Conservation (phyloP, 2,888 invertebrate species). For the Pachliopta kotzebuea region DNA sequence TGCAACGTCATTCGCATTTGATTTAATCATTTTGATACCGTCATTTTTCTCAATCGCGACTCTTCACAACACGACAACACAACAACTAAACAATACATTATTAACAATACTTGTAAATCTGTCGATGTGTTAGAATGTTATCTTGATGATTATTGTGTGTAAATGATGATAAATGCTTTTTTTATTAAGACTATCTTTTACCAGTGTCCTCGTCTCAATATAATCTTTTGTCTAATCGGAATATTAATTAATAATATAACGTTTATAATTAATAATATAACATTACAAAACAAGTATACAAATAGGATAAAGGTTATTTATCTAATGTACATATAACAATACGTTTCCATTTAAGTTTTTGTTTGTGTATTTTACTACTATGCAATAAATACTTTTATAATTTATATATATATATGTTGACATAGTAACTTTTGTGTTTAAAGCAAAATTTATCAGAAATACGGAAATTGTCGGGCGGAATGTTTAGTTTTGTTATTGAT, state of each 20-base stretch:
- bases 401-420: neutral
- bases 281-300: no score
- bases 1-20: conserved; percentile 34
- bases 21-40: conserved; percentile 43
- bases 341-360: neutral
- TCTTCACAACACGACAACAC: no score
- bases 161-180: conserved; percentile 27
- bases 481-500: conserved; percentile 81
- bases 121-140: conserved; percentile 27
- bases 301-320: no score
- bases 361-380: neutral
- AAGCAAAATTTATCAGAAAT: conserved; percentile 62
- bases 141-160: conserved; percentile 24
- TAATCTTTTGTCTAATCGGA: neutral
- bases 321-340: no score
- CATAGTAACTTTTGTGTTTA: no score
- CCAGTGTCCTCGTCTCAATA: neutral
- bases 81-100: conserved; percentile 28
- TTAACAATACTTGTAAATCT: conserved; percentile 24
- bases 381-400: neutral
- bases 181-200: conserved; percentile 4
- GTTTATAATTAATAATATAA: no score
- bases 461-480: conserved; percentile 80
- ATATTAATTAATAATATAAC: no score
- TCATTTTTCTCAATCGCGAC: conserved; percentile 35